phyloP scores from a whole-genome alignment of 2,888 invertebrate species.

The Euzophera pinguis region DNA sequence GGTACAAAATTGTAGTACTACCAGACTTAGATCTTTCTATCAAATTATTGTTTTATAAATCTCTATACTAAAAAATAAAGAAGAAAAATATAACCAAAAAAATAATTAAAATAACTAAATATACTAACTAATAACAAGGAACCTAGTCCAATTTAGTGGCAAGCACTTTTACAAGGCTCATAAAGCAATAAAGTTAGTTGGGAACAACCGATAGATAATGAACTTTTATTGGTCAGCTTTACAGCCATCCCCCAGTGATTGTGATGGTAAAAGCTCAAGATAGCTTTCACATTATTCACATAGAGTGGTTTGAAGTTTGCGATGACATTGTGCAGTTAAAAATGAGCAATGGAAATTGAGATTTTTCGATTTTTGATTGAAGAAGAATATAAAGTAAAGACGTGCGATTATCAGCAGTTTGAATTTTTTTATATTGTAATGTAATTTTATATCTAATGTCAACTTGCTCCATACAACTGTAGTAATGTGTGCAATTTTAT shows the following conservation, averaged over 20 bases:
- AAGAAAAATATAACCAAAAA: neutral
- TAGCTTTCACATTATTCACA: constrained; percentile 21
- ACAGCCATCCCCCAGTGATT: constrained; percentile 66
- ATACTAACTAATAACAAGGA: constrained; percentile 1
- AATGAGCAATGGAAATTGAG: neutral
- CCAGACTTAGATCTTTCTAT: too few relatives aligned
- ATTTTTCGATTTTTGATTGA: neutral
- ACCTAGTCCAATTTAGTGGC: neutral
- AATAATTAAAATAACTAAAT: neutral
- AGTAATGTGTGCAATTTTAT: too few relatives aligned
- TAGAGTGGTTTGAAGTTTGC: neutral
- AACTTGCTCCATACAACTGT: too few relatives aligned
- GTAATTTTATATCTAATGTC: too few relatives aligned
- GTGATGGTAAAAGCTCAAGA: constrained; percentile 41
- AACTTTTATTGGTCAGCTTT: constrained; percentile 80
- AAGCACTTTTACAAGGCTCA: constrained; percentile 59
- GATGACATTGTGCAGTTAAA: neutral
- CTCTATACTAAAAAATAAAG: neutral
- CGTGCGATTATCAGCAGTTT: too few relatives aligned
- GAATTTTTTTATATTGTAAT: too few relatives aligned
- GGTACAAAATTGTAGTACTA: too few relatives aligned
- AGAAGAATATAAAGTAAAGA: too few relatives aligned
- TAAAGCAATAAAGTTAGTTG: constrained; percentile 77
- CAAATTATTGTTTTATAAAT: too few relatives aligned
- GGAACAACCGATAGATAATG: constrained; percentile 77